Base-by-base conservation (phyloP, 2,113 vertebrate genomes). In the Melanerpes aurifrons region DNA sequence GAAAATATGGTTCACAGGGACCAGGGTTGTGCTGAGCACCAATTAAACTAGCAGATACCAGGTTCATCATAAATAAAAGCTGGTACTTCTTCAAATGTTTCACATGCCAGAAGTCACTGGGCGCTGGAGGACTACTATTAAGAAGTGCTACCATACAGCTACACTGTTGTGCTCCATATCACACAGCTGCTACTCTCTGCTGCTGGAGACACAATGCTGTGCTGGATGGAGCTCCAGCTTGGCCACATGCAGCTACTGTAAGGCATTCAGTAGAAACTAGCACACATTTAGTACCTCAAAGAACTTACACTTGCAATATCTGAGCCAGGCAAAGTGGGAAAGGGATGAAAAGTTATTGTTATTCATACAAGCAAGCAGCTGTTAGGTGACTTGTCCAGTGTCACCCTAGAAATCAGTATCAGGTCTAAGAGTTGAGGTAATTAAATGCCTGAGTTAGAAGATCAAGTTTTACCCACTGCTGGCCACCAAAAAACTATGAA, bases 401-500 rank as follows among this genome's bases (percentile, higher is more conserved):
- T 89, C 57, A 75, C 40, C 43, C 20, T 63, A 74, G 61, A 85
- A 92, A n/a, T 71, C 48, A 50, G 47, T 53, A 6, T 66, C 45
- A 17, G 75, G 75, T 17, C 21, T 71, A 29, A 64, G 26, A 88
- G 24, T 45, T 61, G 58, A 83, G 63, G 31, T 62, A 16, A 86
- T 54, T 81, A 35, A 77, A 5, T 40, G 15, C 37, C 68, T 80
- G 63, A 87, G 54, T 73, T 80, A 69, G 7, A 8, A 20, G 13
- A 67, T 70, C 69, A 45, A 82, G 47, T 37, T 79, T 92, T 86
- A 57, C 40, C 58, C 24, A 61, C 61, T 7, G 0, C 75, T 92
- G 88, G 56, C 58, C 73, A 75, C 48, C 79, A 86, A 8, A 94
- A 91, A 83, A 32, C 76, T 78, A 47, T 78, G 75, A 87, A 72